A percentile compares a stretch with the other conserved stretches of the same genome.
Conservation (phyloP, 1,140 invertebrate species). For the Ceratoteleas bidentatus region DNA sequence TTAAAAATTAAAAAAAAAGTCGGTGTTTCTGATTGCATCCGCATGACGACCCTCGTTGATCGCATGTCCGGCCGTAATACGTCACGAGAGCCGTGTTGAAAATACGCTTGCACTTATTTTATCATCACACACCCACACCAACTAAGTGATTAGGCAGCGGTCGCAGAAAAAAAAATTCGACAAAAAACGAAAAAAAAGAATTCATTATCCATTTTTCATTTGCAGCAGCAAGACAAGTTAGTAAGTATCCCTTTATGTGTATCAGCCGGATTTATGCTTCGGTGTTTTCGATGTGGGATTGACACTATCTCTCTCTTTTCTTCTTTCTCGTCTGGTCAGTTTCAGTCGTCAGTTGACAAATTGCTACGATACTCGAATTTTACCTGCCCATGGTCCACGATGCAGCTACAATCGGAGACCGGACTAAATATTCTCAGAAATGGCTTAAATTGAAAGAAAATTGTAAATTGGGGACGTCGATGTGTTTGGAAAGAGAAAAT, state of each 20-base stretch:
- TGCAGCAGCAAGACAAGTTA: constrained; percentile 88
- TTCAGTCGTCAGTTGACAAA: no score
- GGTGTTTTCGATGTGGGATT: constrained; percentile 33
- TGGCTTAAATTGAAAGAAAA: no score
- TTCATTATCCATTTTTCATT: constrained; percentile 81
- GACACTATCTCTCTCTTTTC: no score
- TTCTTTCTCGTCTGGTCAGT: no score
- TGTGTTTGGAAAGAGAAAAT: no score
- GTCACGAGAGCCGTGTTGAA: constrained; percentile 19
- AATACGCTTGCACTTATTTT: constrained; percentile 34
- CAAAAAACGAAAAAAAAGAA: constrained; percentile 39
- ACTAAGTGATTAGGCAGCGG: constrained; percentile 17
- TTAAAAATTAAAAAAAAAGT: no score
- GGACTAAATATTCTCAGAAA: no score
- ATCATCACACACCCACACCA: constrained; percentile 36
- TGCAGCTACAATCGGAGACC: no score
- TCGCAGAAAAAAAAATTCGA: no score
- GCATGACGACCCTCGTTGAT: constrained; percentile 68
- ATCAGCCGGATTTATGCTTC: constrained; percentile 52
- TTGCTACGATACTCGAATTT: no score
- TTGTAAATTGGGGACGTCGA: no score
- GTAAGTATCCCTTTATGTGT: constrained; percentile 83
- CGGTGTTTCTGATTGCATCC: constrained; percentile 72
- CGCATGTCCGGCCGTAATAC: constrained; percentile 72
- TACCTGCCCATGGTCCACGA: no score